Evolutionary conservation across 2,888 invertebrate species (phyloP).

Genomic region (Epistrophella euchroma): DNA sequence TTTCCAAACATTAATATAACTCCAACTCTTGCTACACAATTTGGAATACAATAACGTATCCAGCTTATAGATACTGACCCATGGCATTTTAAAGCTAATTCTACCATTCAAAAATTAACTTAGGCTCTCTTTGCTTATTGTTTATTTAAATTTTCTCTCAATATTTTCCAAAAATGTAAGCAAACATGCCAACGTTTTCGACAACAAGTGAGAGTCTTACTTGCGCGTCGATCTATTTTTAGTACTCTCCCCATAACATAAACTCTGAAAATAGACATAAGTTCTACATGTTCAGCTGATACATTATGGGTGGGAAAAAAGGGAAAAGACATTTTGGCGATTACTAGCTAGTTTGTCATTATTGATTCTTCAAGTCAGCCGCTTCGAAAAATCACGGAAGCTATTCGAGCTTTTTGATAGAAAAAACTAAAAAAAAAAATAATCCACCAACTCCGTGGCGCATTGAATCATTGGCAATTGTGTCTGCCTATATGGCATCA

Average conservation of each 20-base stretch:
- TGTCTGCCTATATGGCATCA: constrained; percentile 54
- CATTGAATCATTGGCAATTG: constrained; percentile 34
- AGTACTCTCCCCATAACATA: constrained; percentile 55
- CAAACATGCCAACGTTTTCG: constrained; percentile 47
- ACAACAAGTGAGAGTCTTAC: constrained; percentile 51
- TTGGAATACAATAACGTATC: constrained; percentile 9
- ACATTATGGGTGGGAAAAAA: constrained; percentile 46
- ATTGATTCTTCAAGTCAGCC: constrained; percentile 54
- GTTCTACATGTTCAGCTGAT: constrained; percentile 54
- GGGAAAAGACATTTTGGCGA: constrained; percentile 42
- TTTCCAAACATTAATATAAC: constrained; percentile 9
- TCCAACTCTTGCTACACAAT: constrained; percentile 38
- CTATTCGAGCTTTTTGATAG: neutral
- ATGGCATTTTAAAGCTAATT: constrained; percentile 55
- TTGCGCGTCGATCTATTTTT: constrained; percentile 65
- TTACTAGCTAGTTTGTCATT: constrained; percentile 49
- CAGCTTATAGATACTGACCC: constrained; percentile 48
- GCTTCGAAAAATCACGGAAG: constrained; percentile 5
- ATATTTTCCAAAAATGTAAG: constrained; percentile 48
- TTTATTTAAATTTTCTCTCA: constrained; percentile 43
- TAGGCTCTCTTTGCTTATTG: constrained; percentile 20
- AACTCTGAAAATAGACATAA: constrained; percentile 69
- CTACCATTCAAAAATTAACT: constrained; percentile 29
- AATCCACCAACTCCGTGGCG: neutral
- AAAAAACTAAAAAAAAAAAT: constrained; percentile 15